Evolutionary conservation across 2,888 invertebrate genomes (phyloP).

Genomic region (Hirtodrosophila histrioides): DNA sequence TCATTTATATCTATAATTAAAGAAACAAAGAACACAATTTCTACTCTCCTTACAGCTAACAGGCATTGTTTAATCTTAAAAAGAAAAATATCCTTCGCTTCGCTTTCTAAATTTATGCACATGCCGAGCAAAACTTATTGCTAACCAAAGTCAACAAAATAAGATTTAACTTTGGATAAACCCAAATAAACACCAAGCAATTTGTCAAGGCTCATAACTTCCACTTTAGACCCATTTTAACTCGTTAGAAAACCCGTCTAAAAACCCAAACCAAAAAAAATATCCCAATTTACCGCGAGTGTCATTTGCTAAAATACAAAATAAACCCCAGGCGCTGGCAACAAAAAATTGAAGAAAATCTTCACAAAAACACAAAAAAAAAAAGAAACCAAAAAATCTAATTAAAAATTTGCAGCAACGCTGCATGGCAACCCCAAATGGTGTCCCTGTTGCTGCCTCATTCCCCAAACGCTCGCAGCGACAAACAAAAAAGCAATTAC

Average conservation of each 20-base stretch:
- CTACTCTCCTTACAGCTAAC: too few relatives aligned
- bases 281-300: conserved; percentile 62
- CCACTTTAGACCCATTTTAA: conserved; percentile 46
- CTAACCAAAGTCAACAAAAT: conserved; percentile 11
- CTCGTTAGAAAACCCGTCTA: conserved; percentile 57
- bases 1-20: too few relatives aligned
- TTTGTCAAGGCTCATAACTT: conserved; percentile 67
- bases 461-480: conserved; percentile 37
- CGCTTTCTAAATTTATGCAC: too few relatives aligned
- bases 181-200: conserved; percentile 35
- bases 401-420: conserved; percentile 72
- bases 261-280: conserved; percentile 5
- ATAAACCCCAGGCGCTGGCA: conserved; percentile 58
- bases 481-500: conserved; percentile 82
- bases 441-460: background rate
- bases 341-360: conserved; percentile 25
- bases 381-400: conserved; percentile 69
- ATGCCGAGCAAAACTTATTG: background rate
- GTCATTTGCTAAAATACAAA: conserved; percentile 70
- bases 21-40: too few relatives aligned
- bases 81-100: too few relatives aligned
- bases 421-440: conserved; percentile 33
- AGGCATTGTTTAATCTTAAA: too few relatives aligned
- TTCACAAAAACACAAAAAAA: conserved; percentile 45
- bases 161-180: conserved; percentile 16